Evolutionary conservation across 2,113 vertebrate genomes (phyloP).

Genomic region (Piaya cayana): DNA sequence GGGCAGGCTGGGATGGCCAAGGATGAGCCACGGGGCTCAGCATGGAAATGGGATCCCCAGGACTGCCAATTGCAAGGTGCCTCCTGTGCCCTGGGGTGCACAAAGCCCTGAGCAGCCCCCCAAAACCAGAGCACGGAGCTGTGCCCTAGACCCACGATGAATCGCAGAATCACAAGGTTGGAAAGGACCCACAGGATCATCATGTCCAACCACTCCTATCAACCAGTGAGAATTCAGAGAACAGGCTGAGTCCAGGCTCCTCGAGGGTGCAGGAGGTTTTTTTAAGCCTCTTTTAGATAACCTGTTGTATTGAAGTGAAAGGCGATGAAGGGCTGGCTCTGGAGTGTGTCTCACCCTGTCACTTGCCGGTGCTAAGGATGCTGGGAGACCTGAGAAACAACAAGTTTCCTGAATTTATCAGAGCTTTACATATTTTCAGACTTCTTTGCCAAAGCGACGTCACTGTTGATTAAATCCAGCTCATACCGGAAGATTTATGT

Average conservation of each 20-base stretch:
- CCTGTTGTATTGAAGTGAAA: neutral
- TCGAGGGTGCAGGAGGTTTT: neutral
- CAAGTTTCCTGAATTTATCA: neutral
- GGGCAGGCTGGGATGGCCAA: neutral
- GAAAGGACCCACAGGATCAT: no score
- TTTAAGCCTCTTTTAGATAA: neutral
- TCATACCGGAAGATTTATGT: neutral
- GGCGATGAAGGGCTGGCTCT: neutral
- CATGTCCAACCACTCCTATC: no score
- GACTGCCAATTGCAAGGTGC: neutral
- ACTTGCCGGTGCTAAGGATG: neutral
- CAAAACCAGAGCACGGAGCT: neutral
- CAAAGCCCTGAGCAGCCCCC: neutral
- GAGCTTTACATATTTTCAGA: neutral
- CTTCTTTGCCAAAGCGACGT: neutral
- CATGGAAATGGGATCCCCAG: neutral
- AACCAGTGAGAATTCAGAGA: no score
- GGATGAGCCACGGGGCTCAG: neutral
- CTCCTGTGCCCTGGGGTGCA: neutral
- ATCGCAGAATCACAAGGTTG: no score
- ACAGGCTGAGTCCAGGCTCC: neutral
- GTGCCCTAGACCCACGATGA: accelerated
- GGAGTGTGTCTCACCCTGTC: neutral
- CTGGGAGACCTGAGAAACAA: neutral
- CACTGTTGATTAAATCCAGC: neutral